phyloP scores from a whole-genome alignment of 2,797 vertebrate species.

The Eulemur rubriventer region DNA sequence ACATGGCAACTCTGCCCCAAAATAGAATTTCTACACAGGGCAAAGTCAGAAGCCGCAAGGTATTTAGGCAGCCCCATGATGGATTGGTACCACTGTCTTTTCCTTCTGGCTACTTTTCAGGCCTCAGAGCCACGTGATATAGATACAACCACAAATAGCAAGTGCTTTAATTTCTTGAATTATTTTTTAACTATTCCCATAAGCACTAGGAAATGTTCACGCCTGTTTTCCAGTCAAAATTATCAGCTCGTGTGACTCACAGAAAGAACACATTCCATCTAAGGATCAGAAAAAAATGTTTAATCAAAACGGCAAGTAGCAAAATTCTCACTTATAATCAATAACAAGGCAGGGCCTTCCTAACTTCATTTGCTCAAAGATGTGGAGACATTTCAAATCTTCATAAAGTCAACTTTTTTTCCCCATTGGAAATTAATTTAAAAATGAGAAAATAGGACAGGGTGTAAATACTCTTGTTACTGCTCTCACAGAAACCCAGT shows the following conservation, averaged over 20 bases:
- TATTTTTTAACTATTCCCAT: conserved; percentile 50
- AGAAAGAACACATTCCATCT: not conserved
- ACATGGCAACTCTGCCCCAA: not conserved
- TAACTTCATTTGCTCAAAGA: not conserved
- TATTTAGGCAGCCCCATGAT: not conserved
- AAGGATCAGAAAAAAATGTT: not conserved
- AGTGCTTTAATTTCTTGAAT: conserved; percentile 15
- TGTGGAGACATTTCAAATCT: not conserved
- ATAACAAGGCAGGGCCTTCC: not conserved
- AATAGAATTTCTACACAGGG: not conserved
- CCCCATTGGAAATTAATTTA: not conserved
- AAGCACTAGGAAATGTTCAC: conserved; percentile 43
- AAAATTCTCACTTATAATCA: not conserved
- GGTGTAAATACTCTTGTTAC: not conserved
- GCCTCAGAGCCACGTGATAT: not conserved
- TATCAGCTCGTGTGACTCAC: not conserved
- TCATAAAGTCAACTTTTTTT: not conserved
- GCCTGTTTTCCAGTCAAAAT: conserved; percentile 50
- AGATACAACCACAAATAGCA: conserved; percentile 44
- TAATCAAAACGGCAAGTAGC: not conserved
- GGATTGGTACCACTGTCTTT: not conserved
- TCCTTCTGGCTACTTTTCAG: conserved; percentile 40
- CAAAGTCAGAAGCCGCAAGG: not conserved
- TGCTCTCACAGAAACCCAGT: not conserved
- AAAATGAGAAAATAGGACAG: not conserved